Base-by-base conservation (phyloP, 2,797 vertebrate species). In the Eremophila alpestris region DNA sequence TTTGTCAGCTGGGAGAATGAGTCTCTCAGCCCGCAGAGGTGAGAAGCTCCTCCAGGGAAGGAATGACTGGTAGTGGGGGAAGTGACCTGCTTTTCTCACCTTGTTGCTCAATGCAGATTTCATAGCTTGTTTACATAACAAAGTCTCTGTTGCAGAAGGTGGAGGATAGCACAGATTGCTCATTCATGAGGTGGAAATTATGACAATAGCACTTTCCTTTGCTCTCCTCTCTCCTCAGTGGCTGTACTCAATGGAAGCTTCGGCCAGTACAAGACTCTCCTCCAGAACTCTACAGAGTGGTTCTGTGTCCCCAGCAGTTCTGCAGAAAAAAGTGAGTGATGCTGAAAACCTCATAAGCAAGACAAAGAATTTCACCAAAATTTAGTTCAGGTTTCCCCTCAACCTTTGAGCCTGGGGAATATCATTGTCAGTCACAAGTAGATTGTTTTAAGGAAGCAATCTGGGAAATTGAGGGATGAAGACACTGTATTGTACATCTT, bases 271-370 rank as follows among this genome's bases (percentile, higher is more conserved):
- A 80, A 86, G 83, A 83, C 15, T 30, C 12, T 95, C 26, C 21
- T 88, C 26, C 73, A 63, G 80, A 90, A 94, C 2, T 16, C 40
- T 41, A 77, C 86, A 10, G 91, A 59, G 14, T 92, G 91, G 94
- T 18, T 0, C 29, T 93, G 95, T 7, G 0, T 74, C 45, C 27
- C 60, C 69, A 88, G 3, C 0, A 1, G 20, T 15, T 29, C 80
- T 55, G 48, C 77, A 67, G 48, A 30, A 5, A 51, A 41, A 41
- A 20, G 91, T 92, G 21, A 90, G 86, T 88, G 68, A 77, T 67
- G 27, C 36, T 51, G 41, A 76, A 15, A 62, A 10, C 20, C 30
- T 85, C n/a, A 2, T 29, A 73, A 43, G 38, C 24, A 69, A 30
- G 11, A 18, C 8, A n/a, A 48, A 62, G 24, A n/a, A 55, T 29